Conservation (phyloP, 1,140 invertebrate genomes). For the Sycobia sp. region DNA sequence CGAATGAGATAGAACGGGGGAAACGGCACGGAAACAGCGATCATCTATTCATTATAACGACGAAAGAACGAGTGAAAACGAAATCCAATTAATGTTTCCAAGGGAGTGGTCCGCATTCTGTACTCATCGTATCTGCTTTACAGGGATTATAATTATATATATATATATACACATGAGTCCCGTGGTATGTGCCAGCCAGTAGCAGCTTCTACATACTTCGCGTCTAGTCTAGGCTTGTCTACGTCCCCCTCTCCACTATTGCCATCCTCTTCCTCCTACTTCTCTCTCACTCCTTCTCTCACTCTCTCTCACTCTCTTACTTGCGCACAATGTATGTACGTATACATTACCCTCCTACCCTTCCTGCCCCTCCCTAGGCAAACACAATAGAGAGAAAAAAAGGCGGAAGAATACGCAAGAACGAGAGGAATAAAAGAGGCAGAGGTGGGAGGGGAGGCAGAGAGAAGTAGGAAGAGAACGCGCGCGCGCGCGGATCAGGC, state of each 20-base stretch:
- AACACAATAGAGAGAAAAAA: constrained; percentile 4
- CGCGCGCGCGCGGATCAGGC: constrained; percentile 23
- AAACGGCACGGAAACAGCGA: too few relatives aligned
- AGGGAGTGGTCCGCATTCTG: neutral
- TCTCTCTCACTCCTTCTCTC: too few relatives aligned
- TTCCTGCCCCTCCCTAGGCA: neutral
- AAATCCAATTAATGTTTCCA: neutral
- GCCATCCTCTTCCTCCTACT: too few relatives aligned
- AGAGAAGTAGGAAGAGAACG: constrained; percentile 19
- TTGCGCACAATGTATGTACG: too few relatives aligned
- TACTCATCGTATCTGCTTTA: neutral
- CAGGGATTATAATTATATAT: neutral
- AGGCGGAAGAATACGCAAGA: neutral
- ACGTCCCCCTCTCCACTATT: too few relatives aligned
- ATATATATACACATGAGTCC: neutral
- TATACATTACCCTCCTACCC: too few relatives aligned
- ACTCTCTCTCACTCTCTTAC: too few relatives aligned
- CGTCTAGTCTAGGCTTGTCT: constrained; percentile 15
- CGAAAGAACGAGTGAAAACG: too few relatives aligned
- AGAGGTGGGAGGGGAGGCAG: too few relatives aligned
- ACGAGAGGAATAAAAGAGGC: constrained; percentile 1
- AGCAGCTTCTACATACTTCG: neutral
- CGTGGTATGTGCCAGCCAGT: too few relatives aligned
- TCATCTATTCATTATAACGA: too few relatives aligned
- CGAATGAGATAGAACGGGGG: too few relatives aligned